Evolutionary conservation across 37 sponge, comb jelly and placozoan genomes (phyloP).

Genomic region (Chondrilla cf. caribensis): DNA sequence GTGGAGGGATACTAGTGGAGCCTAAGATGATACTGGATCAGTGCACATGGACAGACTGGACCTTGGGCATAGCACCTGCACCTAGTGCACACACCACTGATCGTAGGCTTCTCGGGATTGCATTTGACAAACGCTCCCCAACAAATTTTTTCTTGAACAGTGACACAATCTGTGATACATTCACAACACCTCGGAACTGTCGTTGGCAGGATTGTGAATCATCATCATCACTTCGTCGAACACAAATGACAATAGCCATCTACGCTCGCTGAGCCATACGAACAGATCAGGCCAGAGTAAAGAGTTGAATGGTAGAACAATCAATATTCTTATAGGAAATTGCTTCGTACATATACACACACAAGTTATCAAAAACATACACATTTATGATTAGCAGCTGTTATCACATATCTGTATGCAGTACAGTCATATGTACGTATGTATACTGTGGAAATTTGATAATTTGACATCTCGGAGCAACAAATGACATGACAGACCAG

Average conservation of each 20-base stretch:
- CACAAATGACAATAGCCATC: conserved; percentile 10
- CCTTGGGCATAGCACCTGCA: neutral
- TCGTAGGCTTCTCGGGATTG: conserved; percentile 8
- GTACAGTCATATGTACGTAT: neutral
- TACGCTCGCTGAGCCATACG: neutral
- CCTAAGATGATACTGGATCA: conserved; percentile 16
- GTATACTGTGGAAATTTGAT: neutral
- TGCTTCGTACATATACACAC: neutral
- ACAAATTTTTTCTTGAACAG: neutral
- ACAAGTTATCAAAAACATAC: neutral
- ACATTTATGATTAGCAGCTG: too few species aligned
- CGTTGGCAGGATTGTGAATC: neutral
- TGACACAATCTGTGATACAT: neutral
- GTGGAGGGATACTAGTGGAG: conserved; percentile 22
- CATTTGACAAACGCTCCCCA: conserved; percentile 25
- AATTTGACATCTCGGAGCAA: too few species aligned
- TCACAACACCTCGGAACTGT: conserved; percentile 8
- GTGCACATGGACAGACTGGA: neutral
- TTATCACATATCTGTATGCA: too few species aligned
- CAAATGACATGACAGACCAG: too few species aligned
- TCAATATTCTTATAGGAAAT: too few species aligned
- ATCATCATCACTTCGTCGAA: too few species aligned
- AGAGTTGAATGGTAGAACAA: too few species aligned
- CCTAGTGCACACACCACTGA: conserved; percentile 4
- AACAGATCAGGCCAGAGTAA: too few species aligned